phyloP scores from a whole-genome alignment of 2,797 vertebrate genomes.

The Psittacula derbiana region DNA sequence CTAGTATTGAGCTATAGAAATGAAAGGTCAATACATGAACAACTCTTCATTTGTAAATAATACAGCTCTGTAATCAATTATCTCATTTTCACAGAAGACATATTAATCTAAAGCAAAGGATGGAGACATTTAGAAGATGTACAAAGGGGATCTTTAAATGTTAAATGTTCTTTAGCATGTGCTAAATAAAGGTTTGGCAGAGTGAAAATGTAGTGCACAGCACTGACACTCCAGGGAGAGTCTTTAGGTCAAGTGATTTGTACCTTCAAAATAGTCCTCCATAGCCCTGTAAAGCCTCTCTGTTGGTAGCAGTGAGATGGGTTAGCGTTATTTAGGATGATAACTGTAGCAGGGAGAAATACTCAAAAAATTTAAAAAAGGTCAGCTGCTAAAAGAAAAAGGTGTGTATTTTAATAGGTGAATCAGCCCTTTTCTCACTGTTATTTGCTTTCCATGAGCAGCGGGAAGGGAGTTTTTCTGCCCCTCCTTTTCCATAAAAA shows the following conservation, averaged over 20 bases:
- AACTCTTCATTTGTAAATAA: constrained; percentile 76
- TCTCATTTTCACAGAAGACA: constrained; percentile 73
- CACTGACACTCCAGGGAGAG: constrained; percentile 27
- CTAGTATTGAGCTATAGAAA: constrained; percentile 67
- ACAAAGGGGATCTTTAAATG: constrained; percentile 69
- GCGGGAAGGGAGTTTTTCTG: not conserved
- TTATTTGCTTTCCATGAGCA: not conserved
- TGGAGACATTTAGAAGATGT: constrained; percentile 66
- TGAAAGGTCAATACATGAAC: constrained; percentile 74
- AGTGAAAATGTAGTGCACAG: constrained; percentile 11
- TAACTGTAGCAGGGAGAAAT: not conserved
- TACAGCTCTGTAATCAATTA: constrained; percentile 76
- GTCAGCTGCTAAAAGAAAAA: not conserved
- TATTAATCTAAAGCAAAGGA: constrained; percentile 70
- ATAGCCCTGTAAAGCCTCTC: constrained; percentile 34
- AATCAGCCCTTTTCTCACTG: not conserved
- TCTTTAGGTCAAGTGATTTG: constrained; percentile 68
- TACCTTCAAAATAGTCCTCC: constrained; percentile 50
- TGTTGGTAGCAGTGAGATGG: not conserved
- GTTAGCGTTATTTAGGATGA: not conserved
- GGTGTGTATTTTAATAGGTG: not conserved
- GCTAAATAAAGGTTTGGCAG: constrained; percentile 64
- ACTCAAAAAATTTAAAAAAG: not conserved
- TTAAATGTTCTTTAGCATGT: constrained; percentile 61
- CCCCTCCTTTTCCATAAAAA: not conserved